A percentile compares a stretch with the other conserved stretches of the same genome.
These are phyloP conservation scores for Nomada flava DNA, from an alignment of 2,888 invertebrate species.

Conservation along the genomic window DNA sequence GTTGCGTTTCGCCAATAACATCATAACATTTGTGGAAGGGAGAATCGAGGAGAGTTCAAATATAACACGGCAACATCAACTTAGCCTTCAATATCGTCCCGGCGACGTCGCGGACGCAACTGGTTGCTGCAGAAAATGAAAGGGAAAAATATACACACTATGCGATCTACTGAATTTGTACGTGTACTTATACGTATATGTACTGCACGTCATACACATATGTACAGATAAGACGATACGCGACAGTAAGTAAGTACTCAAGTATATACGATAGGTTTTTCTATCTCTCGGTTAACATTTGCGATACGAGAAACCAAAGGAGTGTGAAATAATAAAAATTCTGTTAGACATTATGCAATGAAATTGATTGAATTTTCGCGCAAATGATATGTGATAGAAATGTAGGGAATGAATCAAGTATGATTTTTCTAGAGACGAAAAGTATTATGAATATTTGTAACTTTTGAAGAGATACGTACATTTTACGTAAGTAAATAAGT, in stretches of 20 bases:
- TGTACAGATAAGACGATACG: neutral
- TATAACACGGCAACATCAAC: slow-evolving; percentile 43
- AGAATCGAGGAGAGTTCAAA: slow-evolving; percentile 59
- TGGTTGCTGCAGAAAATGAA: slow-evolving; percentile 31
- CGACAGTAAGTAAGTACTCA: slow-evolving; percentile 9
- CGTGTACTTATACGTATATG: slow-evolving; percentile 17
- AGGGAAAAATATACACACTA: slow-evolving; percentile 20
- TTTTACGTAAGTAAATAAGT: too few species aligned
- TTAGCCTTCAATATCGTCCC: slow-evolving; percentile 35
- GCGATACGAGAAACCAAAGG: neutral
- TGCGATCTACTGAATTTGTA: slow-evolving; percentile 13
- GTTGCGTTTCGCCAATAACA: slow-evolving; percentile 53
- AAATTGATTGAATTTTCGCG: neutral
- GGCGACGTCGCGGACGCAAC: slow-evolving; percentile 48
- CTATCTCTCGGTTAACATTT: slow-evolving; percentile 1
- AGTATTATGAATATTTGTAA: too few species aligned
- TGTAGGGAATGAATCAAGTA: too few species aligned
- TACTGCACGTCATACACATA: neutral
- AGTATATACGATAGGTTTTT: slow-evolving; percentile 4
- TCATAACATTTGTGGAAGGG: slow-evolving; percentile 57
- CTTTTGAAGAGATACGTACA: too few species aligned
- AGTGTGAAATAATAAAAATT: neutral
- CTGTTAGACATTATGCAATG: too few species aligned
- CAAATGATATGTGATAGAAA: too few species aligned
- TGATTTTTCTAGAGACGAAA: too few species aligned